Base-by-base conservation (phyloP, 1,140 invertebrate species). In the Doryteuthis pealeii region DNA sequence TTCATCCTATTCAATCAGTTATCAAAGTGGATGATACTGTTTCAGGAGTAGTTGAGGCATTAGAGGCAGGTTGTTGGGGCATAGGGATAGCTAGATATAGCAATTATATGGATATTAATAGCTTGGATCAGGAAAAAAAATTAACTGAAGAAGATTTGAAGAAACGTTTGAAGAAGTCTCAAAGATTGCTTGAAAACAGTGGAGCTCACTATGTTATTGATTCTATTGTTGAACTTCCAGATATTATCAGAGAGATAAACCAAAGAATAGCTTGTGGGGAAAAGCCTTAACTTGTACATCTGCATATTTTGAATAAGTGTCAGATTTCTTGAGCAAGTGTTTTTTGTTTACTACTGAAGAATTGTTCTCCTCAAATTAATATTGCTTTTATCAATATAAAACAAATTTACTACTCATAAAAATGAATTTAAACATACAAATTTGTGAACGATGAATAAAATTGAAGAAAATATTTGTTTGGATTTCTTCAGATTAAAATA, bases 191-290 rank as follows among this genome's bases (percentile, higher is more conserved):
- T n/a, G 68, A 75, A 6, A 78, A 88, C 69, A 74, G 79, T 22
- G 88, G 88, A 22, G 86, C 86, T 12, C 88, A 89, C 77, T 89
- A 89, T 75, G 87, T 89, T 32, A 83, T 89, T 33, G 88, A 89
- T 74, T 81, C 82, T 68, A 83, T 89, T 31, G 78, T 70, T 2
- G 84, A 89, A 12, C 74, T 89, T 58, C 87, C 87, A 1, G 80
- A 80, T 49, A 86, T 89, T 33, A 79, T 87, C 3, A 78, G 77
- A 30, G 85, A 89, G 70, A 87, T 89, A 45, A 88, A 89, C 74
- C 33, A 73, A n/a, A 76, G 88, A 49, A 71, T 89, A 33, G 78
- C 81, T 18, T 68, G 35, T 6, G 87, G 87, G 71, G 88, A 89
- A 76, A 81, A 77, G 33, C 87, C 87, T 28, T 88, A 77, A 78